Percentiles rank a stretch among this genome's conserved stretches.
Conservation (phyloP, 2,797 vertebrate species). For the Macrochelys suwanniensis region DNA sequence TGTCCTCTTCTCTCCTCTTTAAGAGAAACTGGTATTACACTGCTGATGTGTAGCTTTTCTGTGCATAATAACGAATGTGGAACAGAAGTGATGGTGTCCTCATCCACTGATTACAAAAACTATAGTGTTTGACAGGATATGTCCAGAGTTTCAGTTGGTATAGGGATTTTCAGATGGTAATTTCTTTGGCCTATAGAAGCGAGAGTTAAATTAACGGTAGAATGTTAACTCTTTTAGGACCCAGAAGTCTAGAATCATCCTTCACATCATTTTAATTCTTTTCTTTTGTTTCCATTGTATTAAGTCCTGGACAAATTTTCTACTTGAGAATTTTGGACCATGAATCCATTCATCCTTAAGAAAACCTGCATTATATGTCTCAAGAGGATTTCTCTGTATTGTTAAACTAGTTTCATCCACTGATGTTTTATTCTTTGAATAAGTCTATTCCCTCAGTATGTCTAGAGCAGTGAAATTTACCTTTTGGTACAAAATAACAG, state of each 20-base stretch:
- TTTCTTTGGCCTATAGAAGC: not conserved
- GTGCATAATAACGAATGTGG: not conserved
- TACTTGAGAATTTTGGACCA: not conserved
- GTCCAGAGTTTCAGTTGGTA: not conserved
- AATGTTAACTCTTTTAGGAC: not conserved
- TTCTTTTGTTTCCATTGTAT: not conserved
- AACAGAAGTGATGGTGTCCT: not conserved
- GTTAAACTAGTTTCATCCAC: not conserved
- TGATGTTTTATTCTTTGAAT: not conserved
- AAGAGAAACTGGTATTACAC: not conserved
- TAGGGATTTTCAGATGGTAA: not conserved
- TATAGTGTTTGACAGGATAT: not conserved
- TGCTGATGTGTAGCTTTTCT: accelerated
- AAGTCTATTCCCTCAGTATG: accelerated
- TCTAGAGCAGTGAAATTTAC: not conserved
- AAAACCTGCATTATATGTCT: not conserved
- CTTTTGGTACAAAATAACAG: not conserved
- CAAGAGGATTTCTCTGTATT: not conserved
- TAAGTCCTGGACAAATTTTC: not conserved
- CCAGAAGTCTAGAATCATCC: not conserved
- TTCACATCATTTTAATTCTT: not conserved
- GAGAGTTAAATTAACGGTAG: not conserved
- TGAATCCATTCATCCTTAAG: not conserved
- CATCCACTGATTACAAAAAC: not conserved
- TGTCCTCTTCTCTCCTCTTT: not conserved